These are phyloP conservation scores for Plectrocnemia conspersa DNA, from an alignment of 1,140 invertebrate genomes.

Conservation along the genomic window DNA sequence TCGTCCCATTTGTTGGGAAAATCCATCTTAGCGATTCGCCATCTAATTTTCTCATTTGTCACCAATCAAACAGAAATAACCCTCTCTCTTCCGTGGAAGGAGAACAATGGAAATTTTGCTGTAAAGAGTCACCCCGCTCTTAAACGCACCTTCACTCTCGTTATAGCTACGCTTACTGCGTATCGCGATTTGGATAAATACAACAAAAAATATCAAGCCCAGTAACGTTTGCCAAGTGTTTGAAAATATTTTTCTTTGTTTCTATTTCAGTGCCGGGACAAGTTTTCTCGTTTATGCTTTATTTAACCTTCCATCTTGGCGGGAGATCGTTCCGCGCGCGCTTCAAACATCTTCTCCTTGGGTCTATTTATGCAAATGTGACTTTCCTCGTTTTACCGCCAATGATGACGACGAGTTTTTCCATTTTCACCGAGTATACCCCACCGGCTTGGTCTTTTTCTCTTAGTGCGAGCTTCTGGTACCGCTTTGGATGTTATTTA, in stretches of 20 bases:
- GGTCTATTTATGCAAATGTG: conserved; percentile 2
- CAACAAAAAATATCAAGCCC: conserved; percentile 5
- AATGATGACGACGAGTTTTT: too few species aligned
- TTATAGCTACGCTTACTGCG: conserved; percentile 6
- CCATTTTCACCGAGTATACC: too few species aligned
- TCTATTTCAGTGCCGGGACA: conserved; percentile 24
- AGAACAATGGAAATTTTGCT: not conserved
- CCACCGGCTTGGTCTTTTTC: too few species aligned
- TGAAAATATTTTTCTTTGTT: conserved; percentile 31
- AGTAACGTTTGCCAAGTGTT: conserved; percentile 25
- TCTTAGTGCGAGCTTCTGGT: too few species aligned
- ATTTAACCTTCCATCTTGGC: conserved; percentile 28
- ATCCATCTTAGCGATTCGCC: too few species aligned
- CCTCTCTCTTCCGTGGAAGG: not conserved
- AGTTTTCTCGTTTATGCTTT: conserved; percentile 22
- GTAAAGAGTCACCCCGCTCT: too few species aligned
- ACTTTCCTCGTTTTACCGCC: conserved; percentile 5
- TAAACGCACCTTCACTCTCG: not conserved
- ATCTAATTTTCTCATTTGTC: too few species aligned
- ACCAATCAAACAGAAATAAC: too few species aligned
- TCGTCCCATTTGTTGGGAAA: too few species aligned
- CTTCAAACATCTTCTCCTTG: not conserved
- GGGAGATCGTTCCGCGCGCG: conserved; percentile 14
- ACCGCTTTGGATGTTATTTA: too few species aligned
- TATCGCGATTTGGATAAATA: conserved; percentile 4